Base-by-base conservation (phyloP, 1,140 invertebrate species). In the Bombus balteatus region DNA sequence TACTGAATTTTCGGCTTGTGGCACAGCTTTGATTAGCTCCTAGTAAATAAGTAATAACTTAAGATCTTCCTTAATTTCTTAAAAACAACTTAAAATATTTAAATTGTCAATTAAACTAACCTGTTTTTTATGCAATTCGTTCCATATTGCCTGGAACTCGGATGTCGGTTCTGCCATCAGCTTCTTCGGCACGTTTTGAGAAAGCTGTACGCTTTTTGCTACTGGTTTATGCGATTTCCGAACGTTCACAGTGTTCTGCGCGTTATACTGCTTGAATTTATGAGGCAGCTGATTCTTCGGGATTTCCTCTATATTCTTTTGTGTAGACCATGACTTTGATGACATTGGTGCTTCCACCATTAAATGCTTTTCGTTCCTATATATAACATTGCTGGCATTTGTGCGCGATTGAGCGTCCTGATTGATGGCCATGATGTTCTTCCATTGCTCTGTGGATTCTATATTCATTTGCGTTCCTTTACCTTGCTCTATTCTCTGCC, bases 121-220 rank as follows among this genome's bases (percentile, higher is more conserved):
- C 89, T 93, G 84, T 37, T 88, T 82, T 72, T 92, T 93, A n/a
- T 94, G 92, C 28, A 95, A 90, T 62, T 95, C 94, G 34, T 94
- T 94, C 94, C 94, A 95, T 18, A 95, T 62, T 9, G 92, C 90
- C 71, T 95, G 94, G 53, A 94, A 95, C n/a, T 94, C 94, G 0
- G 92, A 79, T 0, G 87, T 66, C 43, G 77, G 79, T 18, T 87
- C 75, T 18, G 34, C 28, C 3, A 68, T 25, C 5, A 32, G 28
- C 15, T 47, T 86, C 76, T 68, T 82, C 70, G 59, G 80, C 1
- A 22, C 18, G 57, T 88, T 43, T 22, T 74, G 13, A 28, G 74
- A 13, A 9, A 79, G 72, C 28, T 59, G 53, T 28, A 25, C 39
- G 41, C 72, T 43, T 34, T 79, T 39, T 62, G 59, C 59, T 18